Base-by-base conservation (phyloP, 1,140 invertebrate genomes). In the Atta texana region DNA sequence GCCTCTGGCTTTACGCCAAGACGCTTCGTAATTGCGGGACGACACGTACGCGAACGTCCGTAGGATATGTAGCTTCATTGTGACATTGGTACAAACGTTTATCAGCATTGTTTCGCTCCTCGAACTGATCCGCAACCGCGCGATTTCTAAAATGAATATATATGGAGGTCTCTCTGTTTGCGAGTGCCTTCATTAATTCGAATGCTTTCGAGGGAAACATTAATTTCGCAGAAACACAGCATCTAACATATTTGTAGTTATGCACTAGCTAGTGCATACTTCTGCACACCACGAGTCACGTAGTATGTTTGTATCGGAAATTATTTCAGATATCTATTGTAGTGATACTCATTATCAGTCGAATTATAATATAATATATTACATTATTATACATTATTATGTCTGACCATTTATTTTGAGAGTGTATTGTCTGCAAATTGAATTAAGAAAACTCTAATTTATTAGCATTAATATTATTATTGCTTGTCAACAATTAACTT, bases 1-100 rank as follows among this genome's bases (percentile, higher is more conserved):
- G 87, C 87, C 80, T 69, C 88, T 95, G 94, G 94, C 92, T 31
- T 34, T 1, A 28, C 77, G 94, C 94, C 93, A 94, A 91, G 87
- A 91, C 91, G 90, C 90, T 93, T 93, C 61, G 92, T 89, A 94
- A 94, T 93, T 89, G 89, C 86, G 78, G 90, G 88, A 90, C 91
- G 90, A 90, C 80, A 86, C 81, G 84, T 74, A 69, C 64, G 55
- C 24, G 21, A 64, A 61, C 53, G 28, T 14, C n/a, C 21, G 61
- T 57, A 31, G 59, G 81, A 31, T 57, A 72, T 34, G 49, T 69
- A 64, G 44, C 21, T 34, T 81, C 78, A 64, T 39, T 2, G 24
- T 59, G 51, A 90, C 89, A 74, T 74, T 53, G 64, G 72, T 64
- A 31, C 81, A 57, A 63, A 92, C 93, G 91, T 93, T 94, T 93